A percentile compares a stretch with the other conserved stretches of the same genome.
Evolutionary conservation across 2,113 vertebrate genomes (phyloP).

Genomic region (Recurvirostra avosetta): DNA sequence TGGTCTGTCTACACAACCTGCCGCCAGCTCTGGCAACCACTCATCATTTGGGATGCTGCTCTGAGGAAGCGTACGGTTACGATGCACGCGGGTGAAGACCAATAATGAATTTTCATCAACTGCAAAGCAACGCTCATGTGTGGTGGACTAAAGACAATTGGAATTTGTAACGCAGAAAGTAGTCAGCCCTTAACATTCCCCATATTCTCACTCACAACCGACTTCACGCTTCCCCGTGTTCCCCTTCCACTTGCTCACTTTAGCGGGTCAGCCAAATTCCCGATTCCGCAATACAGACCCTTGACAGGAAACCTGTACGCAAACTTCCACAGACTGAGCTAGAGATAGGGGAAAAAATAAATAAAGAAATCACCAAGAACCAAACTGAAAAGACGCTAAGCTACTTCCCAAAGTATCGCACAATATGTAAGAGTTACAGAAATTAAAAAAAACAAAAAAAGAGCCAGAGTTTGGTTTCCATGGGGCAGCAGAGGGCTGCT

Average conservation of each 20-base stretch:
- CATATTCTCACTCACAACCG: not conserved
- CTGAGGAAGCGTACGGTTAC: not conserved
- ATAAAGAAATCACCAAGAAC: not conserved
- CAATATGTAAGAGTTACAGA: not conserved
- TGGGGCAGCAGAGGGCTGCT: not conserved
- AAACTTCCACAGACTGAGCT: not conserved
- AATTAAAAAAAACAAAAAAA: not conserved
- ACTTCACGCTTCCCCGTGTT: not conserved
- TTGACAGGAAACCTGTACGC: not conserved
- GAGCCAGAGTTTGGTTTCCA: not conserved
- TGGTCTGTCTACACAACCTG: not conserved
- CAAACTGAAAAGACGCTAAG: not conserved
- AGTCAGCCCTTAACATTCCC: not conserved
- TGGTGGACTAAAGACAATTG: not conserved
- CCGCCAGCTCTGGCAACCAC: not conserved
- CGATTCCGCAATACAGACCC: not conserved
- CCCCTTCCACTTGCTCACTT: not conserved
- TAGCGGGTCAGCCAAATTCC: not conserved
- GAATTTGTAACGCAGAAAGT: not conserved
- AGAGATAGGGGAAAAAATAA: too few species aligned
- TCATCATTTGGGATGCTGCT: not conserved
- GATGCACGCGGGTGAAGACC: not conserved
- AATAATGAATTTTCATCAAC: not conserved
- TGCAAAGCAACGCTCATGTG: not conserved
- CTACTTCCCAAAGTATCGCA: not conserved